Base-by-base conservation (phyloP, 1,140 invertebrate genomes). In the Bombus fervidus region DNA sequence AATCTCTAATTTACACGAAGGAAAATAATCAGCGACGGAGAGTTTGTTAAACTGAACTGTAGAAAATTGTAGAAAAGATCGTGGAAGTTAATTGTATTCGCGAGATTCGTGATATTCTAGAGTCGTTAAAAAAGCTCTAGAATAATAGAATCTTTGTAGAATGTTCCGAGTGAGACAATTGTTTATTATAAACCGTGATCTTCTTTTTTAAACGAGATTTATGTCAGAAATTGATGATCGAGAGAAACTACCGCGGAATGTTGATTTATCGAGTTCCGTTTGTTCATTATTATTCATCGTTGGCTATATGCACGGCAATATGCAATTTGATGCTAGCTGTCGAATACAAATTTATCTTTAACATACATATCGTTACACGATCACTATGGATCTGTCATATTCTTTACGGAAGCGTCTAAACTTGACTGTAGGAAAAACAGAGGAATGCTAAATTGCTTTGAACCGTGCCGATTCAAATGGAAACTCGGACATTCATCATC, bases 231-330 rank as follows among this genome's bases (percentile, higher is more conserved):
- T 37, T 39, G 28, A 22, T 41, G 75, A 78, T 59, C 34, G 47
- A 37, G 25, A 77, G 59, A 22, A 22, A 73, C 57, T 18, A 3
- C 39, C 28, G 22, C 15, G 59, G 75, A 78, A 78, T 78, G 62
- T 78, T 78, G 75, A 78, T 78, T 78, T 64, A 64, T 78, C n/a
- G 75, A 41, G 75, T 78, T 78, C 75, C 75, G 75, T 78, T 78
- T 78, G 75, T 78, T 78, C 75, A 78, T 78, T 78, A 66, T 28
- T 78, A 78, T 78, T 64, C 75, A 78, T 64, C 75, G 75, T 78
- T 41, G 28, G 59, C 39, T 39, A 62, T 64, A 78, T 78, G 59
- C 75, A 41, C 57, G 59, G 59, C 75, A 66, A 78, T 78, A 78
- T 78, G 75, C 75, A 78, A 41, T 78, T 78, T 41, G 37, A 64